A percentile compares a stretch with the other conserved stretches of the same genome.
phyloP scores from a whole-genome alignment of 1,140 invertebrate species.

The Pygmarrhopalites habei region DNA sequence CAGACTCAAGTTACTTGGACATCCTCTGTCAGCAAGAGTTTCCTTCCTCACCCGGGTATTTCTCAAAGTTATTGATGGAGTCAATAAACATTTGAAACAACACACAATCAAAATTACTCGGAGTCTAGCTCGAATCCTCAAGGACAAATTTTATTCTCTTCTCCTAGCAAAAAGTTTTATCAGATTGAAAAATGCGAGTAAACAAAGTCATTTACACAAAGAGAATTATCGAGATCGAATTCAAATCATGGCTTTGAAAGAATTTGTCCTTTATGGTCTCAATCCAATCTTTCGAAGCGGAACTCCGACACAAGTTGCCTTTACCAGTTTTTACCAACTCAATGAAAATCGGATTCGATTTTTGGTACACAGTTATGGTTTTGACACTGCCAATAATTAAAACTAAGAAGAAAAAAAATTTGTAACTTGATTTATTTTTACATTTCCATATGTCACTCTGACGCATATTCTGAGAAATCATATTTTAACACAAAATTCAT shows the following conservation, averaged over 20 bases:
- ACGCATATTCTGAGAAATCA: no score
- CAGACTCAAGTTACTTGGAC: background rate
- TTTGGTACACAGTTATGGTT: slow-evolving; percentile 15
- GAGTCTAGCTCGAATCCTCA: slow-evolving; percentile 11
- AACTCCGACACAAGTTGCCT: slow-evolving; percentile 2
- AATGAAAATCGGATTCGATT: slow-evolving; percentile 22
- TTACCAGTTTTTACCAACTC: slow-evolving; percentile 19
- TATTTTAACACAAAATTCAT: no score
- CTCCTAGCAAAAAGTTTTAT: background rate
- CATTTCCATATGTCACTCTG: no score
- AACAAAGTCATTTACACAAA: background rate
- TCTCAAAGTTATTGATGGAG: background rate
- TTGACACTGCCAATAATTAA: background rate
- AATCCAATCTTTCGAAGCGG: slow-evolving; percentile 16
- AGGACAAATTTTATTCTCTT: slow-evolving; percentile 28
- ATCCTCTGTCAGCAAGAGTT: background rate
- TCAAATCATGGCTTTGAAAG: slow-evolving; percentile 29
- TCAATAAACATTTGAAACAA: slow-evolving; percentile 9
- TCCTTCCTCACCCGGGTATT: slow-evolving; percentile 14
- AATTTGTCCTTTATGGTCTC: slow-evolving; percentile 26
- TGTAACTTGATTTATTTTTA: no score
- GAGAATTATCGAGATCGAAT: slow-evolving; percentile 14
- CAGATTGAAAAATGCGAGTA: background rate
- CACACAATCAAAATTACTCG: slow-evolving; percentile 21
- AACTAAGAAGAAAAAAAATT: no score